Evolutionary conservation across 1,140 invertebrate species (phyloP), one percentile per base, ranked within the genome.

Genomic region (Diabrotica undecimpunctata): DNA sequence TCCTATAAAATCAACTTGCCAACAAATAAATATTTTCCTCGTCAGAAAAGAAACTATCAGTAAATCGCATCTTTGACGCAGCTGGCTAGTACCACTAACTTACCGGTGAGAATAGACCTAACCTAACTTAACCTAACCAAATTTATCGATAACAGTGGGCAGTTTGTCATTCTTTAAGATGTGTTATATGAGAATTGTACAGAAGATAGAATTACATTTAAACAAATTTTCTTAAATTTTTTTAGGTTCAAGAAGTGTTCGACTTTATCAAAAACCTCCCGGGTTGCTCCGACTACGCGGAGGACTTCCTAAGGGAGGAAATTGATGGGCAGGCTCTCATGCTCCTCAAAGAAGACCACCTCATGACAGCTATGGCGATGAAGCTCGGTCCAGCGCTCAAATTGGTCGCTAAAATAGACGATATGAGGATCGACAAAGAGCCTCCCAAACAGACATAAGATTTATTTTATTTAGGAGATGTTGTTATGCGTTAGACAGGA

Each of bases 281-380:
- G 0, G 96, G 95, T 0, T 97, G 95, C 78, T 85, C 88, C 1
- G 91, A 94, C 72, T 97, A 97, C 76, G 95, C 94, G 0, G 94
- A 97, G 76, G 95, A 97, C 77, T 98, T 98, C 82, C 86, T 90
- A 0, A 88, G 92, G 59, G 95, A 98, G 77, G 95, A 98, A 80
- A 97, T 98, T 68, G 95, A 98, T 76, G 95, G 95, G 0, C 94
- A 97, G 77, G 95, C 95, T 6, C 79, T 98, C 14, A 86, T 97
- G 83, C 81, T 98, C 54, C 86, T 98, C n/a, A 95, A 95, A 77
- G 94, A 95, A 66, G 94, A 97, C 75, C 95, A 98, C 81, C 81
- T 98, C 8, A 96, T 97, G 83, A 90, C 90, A 37, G 92, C 94
- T 5, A 95, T 98, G 87, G 90, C 88, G 41, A 97, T 98, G 85